Evolutionary conservation across 2,113 vertebrate genomes (phyloP), one percentile per base, ranked within the genome.

Genomic region (Mungos mungo): DNA sequence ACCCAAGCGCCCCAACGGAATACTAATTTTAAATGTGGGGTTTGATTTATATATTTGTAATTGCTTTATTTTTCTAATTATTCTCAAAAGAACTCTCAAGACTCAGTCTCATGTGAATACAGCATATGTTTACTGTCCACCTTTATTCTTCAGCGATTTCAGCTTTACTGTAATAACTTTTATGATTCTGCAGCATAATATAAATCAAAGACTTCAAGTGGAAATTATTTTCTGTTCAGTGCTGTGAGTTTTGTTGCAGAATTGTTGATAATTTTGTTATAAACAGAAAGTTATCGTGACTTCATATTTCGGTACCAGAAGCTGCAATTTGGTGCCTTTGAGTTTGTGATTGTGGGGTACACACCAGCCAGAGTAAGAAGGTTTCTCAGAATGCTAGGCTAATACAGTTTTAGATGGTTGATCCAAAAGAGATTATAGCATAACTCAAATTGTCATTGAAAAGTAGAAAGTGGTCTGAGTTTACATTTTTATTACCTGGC

Each of bases 401-500:
- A 76, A 90, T 50, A 82, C 1, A 33, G 33, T 19, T 92, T 90
- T n/a, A 77, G 79, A 47, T 9, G 38, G 1, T 50, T 0, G 0
- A 92, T 68, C 11, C 41, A 90, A 69, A 88, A 91, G 65, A 93
- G 63, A 97, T 68, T 68, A 68, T 19, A 77, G 63, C 23, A 63
- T 90, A 77, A 66, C 18, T 91, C 77, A 69, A 92, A 92, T 92
- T 83, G 71, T 86, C 93, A 86, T 85, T 69, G 72, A 97, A 91
- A 85, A 89, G 45, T 33, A 96, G 68, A 89, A 87, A 92, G 47
- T 57, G 3, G 82, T 29, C 29, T 92, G 35, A 77, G 66, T 88
- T 97, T 97, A 82, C 41, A 74, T 50, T 93, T 92, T 96, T 96
- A 96, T 74, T 97, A 89, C 82, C 72, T 84, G 25, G 14, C 57